These are phyloP conservation scores for Eupithecia tripunctaria DNA, from an alignment of 2,888 invertebrate species.

Conservation along the genomic window DNA sequence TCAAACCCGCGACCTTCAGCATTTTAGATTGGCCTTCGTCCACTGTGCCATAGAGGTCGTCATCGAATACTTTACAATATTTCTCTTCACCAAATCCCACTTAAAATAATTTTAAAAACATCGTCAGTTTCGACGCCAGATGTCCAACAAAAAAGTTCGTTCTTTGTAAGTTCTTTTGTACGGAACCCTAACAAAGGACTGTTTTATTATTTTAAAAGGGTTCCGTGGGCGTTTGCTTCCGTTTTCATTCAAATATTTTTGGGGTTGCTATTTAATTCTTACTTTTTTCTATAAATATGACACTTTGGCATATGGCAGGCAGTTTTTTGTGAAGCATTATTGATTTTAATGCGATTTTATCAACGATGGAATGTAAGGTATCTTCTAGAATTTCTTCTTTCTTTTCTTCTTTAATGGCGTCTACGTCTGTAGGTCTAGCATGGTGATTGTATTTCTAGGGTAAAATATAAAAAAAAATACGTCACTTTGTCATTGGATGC, in stretches of 20 bases:
- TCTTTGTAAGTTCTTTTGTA: slow-evolving; percentile 49
- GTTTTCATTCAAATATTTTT: slow-evolving; percentile 51
- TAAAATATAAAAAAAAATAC: no score
- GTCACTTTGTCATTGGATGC: no score
- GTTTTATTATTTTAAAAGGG: slow-evolving; percentile 66
- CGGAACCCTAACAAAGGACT: slow-evolving; percentile 45
- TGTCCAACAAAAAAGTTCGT: slow-evolving; percentile 42
- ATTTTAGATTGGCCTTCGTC: background rate
- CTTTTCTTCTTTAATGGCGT: no score
- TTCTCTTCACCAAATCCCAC: background rate
- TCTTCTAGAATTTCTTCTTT: no score
- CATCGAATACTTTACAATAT: background rate
- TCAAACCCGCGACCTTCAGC: background rate
- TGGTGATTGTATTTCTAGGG: no score
- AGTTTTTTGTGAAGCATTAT: slow-evolving; percentile 26
- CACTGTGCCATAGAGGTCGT: background rate
- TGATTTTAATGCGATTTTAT: slow-evolving; percentile 5
- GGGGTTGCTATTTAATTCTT: slow-evolving; percentile 47
- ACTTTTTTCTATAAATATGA: slow-evolving; percentile 55
- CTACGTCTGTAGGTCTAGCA: no score
- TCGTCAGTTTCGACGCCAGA: slow-evolving; percentile 41
- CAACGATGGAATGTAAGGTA: background rate
- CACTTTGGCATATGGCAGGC: slow-evolving; percentile 51
- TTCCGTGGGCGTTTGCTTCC: slow-evolving; percentile 57
- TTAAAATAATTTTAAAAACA: slow-evolving; percentile 12